A percentile compares a stretch with the other conserved stretches of the same genome.
These are phyloP conservation scores for Axea sp. DNA, from an alignment of 2,888 invertebrate genomes.

Conservation along the genomic window DNA sequence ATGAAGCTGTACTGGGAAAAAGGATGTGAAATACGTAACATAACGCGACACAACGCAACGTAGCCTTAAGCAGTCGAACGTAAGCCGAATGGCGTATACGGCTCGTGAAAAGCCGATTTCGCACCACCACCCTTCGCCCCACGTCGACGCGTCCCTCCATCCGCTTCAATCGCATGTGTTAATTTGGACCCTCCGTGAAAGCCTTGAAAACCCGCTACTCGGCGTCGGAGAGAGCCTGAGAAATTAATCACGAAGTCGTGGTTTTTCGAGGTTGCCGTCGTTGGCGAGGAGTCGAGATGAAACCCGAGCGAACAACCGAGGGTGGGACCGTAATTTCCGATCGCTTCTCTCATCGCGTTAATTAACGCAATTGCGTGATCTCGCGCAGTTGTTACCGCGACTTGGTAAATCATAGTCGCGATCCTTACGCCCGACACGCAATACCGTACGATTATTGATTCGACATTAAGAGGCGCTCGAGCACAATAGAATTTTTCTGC, in stretches of 20 bases:
- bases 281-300: background rate
- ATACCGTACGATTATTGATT: constrained; percentile 30
- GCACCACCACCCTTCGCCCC: constrained; percentile 11
- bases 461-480: constrained; percentile 2
- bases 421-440: background rate
- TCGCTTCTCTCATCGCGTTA: background rate
- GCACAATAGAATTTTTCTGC: constrained; percentile 16
- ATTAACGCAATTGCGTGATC: constrained; percentile 5
- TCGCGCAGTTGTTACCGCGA: constrained; percentile 7
- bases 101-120: constrained; percentile 47
- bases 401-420: background rate
- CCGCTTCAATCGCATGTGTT: constrained; percentile 42
- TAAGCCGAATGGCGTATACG: constrained; percentile 42
- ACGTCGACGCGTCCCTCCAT: constrained; percentile 4
- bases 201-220: constrained; percentile 1
- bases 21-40: constrained; percentile 62
- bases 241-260: constrained; percentile 20
- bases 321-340: background rate
- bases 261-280: constrained; percentile 9
- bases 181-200: constrained; percentile 20
- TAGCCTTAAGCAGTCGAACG: constrained; percentile 61
- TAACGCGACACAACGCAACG: constrained; percentile 67
- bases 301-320: too few relatives aligned
- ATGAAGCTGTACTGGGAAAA: constrained; percentile 67
- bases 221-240: constrained; percentile 5